Base-by-base conservation (phyloP, 2,113 vertebrate species). In the Pogona vitticeps region DNA sequence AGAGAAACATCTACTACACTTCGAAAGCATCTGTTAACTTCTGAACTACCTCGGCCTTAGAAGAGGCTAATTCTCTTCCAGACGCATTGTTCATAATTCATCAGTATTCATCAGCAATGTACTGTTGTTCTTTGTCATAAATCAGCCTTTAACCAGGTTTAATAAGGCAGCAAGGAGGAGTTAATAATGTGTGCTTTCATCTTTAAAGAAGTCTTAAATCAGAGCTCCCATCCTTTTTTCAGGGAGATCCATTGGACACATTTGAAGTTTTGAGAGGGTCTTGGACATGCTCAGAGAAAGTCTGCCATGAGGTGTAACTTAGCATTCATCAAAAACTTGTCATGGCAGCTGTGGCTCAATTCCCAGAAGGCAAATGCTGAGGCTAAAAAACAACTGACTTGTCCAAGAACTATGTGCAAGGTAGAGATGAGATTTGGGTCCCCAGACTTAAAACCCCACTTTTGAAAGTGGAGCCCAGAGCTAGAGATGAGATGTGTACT, bases 51-150 rank as follows among this genome's bases (percentile, higher is more conserved):
- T 73, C 26, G 31, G 33, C 23, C 42, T 80, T 59, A 6, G 21
- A n/a, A 20, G 38, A 67, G 21, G 5, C 14, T 72, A 15, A 23
- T 79, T 40, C 63, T 28, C 36, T 79, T 46, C 46, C 1, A 20
- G 12, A 3, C 2, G 40, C 26, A 59, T 67, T 7, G 21, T 17
- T 63, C 46, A 42, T 83, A 38, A 56, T 13, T 0, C 0, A 78
- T 42, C 13, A 3, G n/a, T 18, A 5, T 38, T 1, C 46, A 68
- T 42, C 71, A 80, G 72, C 46, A 81, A 63, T 17, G 75, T 58
- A 70, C 68, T n/a, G 21, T 31, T 42, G 17, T 36, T 40, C 33
- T 52, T 12, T 42, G 3, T 17, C 70, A 59, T 85, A 26, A 85
- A 88, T 31, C 14, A 61, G 38, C 31, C 70, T 56, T 82, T 76